Base-by-base conservation (phyloP, 2,113 vertebrate species). In the Proterorhinus semilunaris region DNA sequence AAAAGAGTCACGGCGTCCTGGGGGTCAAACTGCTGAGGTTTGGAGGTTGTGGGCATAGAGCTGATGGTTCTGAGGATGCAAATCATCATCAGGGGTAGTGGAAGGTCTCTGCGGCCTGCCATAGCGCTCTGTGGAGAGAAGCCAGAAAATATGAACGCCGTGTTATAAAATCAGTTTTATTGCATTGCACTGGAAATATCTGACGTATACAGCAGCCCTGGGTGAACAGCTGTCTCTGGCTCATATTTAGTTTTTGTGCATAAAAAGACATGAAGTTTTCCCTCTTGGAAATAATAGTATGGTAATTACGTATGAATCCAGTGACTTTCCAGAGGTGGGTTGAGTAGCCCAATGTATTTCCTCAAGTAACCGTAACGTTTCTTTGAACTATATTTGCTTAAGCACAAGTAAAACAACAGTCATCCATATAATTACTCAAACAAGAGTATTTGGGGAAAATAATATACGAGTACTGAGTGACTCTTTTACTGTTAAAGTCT, bases 51-150 rank as follows among this genome's bases (percentile, higher is more conserved):
- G 6, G 85, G 78, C 27, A 82, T 66, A n/a, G 76, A 46, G 21
- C 64, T 53, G 15, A 13, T 66, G 27, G 69, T 74, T 45, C 59
- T 71, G 68, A 88, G 76, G 66, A 85, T 72, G 63, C 79, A 63
- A 4, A 87, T 0, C 44, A 90, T 69, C 45, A 77, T 11, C 58
- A 71, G 8, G 57, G 66, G 68, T 1, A 78, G 11, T 51, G 45
- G 44, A n/a, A 62, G 46, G 10, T 54, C 58, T 61, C 72, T 65
- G 71, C 7, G 64, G 83, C 79, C 61, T 53, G 77, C 46, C 78
- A 81, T 82, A 46, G 16, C 65, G 53, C 52, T 57, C 13, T 71
- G 66, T 90, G 81, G 52, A 68, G 61, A 76, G 16, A 61, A 45
- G 42, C 55, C 62, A 78, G 0, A 69, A 46, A 80, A 68, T 67